Percentiles rank a stretch among this genome's conserved stretches.
Conservation (phyloP, 2,113 vertebrate genomes). For the Eptesicus fuscus region DNA sequence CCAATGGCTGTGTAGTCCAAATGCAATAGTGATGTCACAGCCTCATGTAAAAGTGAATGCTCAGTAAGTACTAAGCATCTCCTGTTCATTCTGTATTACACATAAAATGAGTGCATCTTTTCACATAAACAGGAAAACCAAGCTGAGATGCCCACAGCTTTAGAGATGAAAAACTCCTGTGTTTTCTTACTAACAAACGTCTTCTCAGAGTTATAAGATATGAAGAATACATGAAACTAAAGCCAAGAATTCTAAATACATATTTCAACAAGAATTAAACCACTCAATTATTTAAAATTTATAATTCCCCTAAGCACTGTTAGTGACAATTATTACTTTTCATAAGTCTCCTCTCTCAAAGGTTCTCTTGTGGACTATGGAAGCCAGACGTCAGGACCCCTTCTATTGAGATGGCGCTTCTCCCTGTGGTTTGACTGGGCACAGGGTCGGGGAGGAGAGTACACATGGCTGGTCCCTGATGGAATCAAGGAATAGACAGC, state of each 20-base stretch:
- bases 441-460: fast-evolving
- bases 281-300: background rate
- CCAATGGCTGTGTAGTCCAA: fast-evolving
- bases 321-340: background rate
- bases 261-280: background rate
- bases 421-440: no score
- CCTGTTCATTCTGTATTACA: no score
- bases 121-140: background rate
- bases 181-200: background rate
- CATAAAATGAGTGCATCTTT: background rate
- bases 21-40: fast-evolving
- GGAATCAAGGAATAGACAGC: background rate
- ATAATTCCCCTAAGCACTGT: background rate
- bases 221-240: background rate
- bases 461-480: background rate
- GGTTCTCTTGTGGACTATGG: fast-evolving
- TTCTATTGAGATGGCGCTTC: fast-evolving
- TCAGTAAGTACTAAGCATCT: fast-evolving
- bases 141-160: fast-evolving
- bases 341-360: fast-evolving
- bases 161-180: fast-evolving
- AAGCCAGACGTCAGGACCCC: fast-evolving
- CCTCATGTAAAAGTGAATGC: fast-evolving
- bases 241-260: background rate
- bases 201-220: background rate